Conservation (phyloP, 1,140 invertebrate species). For the Anoplolepis gracilipes region DNA sequence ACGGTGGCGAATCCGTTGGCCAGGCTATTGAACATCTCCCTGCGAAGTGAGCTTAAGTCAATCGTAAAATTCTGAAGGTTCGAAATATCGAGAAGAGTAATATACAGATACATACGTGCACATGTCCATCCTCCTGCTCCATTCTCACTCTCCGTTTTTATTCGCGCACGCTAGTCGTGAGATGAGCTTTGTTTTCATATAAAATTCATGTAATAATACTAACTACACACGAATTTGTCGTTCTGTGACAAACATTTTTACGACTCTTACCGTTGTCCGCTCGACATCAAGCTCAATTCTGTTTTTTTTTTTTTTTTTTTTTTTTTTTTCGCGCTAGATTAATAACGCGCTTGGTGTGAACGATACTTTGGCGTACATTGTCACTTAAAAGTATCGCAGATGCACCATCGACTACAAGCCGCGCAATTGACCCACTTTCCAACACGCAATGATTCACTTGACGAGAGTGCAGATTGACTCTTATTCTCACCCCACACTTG, state of each 20-base stretch:
- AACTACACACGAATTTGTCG: conserved; percentile 31
- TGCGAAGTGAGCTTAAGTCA: conserved; percentile 3
- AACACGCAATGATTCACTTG: conserved; percentile 27
- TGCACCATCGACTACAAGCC: conserved; percentile 21
- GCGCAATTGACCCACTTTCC: conserved; percentile 51
- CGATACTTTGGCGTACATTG: conserved; percentile 29
- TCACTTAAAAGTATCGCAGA: conserved; percentile 24
- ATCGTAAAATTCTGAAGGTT: conserved; percentile 52
- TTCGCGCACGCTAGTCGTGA: neutral
- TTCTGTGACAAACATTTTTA: conserved; percentile 10
- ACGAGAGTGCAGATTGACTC: conserved; percentile 45
- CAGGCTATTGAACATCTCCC: neutral
- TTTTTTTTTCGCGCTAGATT: conserved; percentile 25
- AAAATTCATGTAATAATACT: conserved; percentile 44
- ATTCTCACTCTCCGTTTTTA: neutral
- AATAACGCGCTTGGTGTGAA: conserved; percentile 35
- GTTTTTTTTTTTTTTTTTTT: conserved; percentile 16
- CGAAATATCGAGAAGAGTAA: neutral
- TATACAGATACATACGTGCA: neutral
- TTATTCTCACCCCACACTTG: conserved; percentile 39
- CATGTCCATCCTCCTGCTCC: neutral
- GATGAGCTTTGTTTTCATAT: conserved; percentile 27
- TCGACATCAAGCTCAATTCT: neutral
- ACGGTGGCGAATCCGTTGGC: conserved; percentile 19
- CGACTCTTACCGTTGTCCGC: conserved; percentile 10